Base-by-base conservation (phyloP, 2,113 vertebrate genomes). In the Lasiurus cinereus region DNA sequence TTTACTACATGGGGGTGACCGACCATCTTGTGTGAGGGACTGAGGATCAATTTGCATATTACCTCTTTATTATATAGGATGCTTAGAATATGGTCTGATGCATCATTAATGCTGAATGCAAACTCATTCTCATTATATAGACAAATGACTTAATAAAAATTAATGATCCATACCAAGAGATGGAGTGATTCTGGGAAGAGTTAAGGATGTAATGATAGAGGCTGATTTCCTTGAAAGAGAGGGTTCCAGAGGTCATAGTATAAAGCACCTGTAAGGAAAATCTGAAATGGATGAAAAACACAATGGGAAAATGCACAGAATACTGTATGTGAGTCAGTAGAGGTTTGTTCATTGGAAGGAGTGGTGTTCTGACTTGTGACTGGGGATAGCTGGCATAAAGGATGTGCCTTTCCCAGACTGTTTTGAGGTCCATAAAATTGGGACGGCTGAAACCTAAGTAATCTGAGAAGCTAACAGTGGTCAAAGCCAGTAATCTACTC, bases 401-500 rank as follows among this genome's bases (percentile, higher is more conserved):
- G 14, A 1, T 15, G 22, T 22, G 56, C 0, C 11, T 24, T 9
- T 12, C 15, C 6, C 6, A 29, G 31, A 16, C 46, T 22, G 0
- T 46, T 36, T 46, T 70, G n/a, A 90, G 8, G 62, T 39, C 33
- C 50, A 59, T 31, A 27, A 77, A 21, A 43, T 15, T 36, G 21
- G 50, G 19, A 10, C 0, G 6, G 0, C 54, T 50, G 27, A 67
- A 43, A 27, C 11, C 27, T 16, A 19, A 7, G 2, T 3, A 46
- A 6, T 54, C 48, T 21, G 33, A 66, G 46, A 69, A 87, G 6
- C 10, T n/a, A 92, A 12, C 1, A 22, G 4, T 72, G 29, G 43
- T 31, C 48, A n/a, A 52, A 70, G 22, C 46, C 29, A 46, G 19
- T 8, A 21, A 39, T 15, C 73, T 46, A 22, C 43, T 76, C 19